phyloP scores from a whole-genome alignment of 2,113 vertebrate genomes.

The Notothenia coriiceps region DNA sequence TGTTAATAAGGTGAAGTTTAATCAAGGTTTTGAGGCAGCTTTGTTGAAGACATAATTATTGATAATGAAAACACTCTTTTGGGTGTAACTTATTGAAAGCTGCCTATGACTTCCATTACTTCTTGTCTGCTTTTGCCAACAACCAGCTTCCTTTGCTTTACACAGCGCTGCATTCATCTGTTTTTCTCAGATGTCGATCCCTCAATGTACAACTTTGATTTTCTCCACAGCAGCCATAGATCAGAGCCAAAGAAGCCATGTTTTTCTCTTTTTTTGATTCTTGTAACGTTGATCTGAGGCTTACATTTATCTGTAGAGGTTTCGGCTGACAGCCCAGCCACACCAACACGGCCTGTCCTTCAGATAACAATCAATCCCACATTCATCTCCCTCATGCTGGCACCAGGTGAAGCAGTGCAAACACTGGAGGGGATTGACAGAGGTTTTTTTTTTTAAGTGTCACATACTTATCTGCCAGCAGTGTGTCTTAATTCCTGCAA shows the following conservation, averaged over 20 bases:
- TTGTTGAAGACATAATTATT: background rate
- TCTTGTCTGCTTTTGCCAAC: slow-evolving; percentile 31
- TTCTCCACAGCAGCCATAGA: slow-evolving; percentile 40
- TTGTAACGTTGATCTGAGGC: slow-evolving; percentile 4
- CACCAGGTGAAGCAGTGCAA: slow-evolving; percentile 1
- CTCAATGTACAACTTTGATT: slow-evolving; percentile 57
- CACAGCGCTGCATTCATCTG: slow-evolving; percentile 50
- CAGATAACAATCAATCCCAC: slow-evolving; percentile 30
- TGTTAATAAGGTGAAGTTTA: background rate
- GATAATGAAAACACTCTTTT: background rate
- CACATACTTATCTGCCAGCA: slow-evolving; percentile 15
- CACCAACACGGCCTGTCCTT: slow-evolving; percentile 1
- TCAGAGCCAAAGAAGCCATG: slow-evolving; percentile 30
- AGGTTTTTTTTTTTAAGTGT: slow-evolving; percentile 29
- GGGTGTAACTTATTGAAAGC: slow-evolving; percentile 32
- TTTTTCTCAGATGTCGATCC: slow-evolving; percentile 60
- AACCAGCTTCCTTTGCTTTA: slow-evolving; percentile 32
- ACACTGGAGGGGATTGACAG: slow-evolving; percentile 36
- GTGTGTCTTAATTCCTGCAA: slow-evolving; percentile 24
- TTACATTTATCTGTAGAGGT: slow-evolving; percentile 37
- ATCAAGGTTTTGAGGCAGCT: background rate
- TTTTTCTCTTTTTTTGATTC: slow-evolving; percentile 27
- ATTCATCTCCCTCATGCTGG: slow-evolving; percentile 21
- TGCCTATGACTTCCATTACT: background rate
- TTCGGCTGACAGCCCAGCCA: slow-evolving; percentile 42